These are phyloP conservation scores for Brachionus manjavacas DNA, from an alignment of 1,140 invertebrate species.

Conservation along the genomic window DNA sequence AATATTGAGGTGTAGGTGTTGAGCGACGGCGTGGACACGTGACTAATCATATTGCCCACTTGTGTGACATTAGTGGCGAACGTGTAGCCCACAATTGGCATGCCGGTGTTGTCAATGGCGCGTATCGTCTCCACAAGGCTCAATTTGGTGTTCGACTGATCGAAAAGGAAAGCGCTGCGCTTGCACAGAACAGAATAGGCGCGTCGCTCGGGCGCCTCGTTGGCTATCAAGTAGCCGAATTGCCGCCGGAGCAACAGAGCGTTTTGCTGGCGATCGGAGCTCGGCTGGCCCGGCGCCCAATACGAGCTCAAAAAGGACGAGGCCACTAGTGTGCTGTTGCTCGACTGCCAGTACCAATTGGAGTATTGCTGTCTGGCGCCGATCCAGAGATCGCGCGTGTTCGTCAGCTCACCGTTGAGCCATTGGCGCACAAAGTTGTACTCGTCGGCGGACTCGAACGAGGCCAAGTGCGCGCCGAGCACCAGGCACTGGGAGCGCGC, in stretches of 20 bases:
- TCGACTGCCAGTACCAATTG: constrained; percentile 28
- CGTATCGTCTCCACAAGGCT: neutral
- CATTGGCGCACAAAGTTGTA: neutral
- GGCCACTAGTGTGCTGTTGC: neutral
- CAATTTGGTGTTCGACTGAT: neutral
- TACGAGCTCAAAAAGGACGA: neutral
- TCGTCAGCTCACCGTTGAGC: neutral
- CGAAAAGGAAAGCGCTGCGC: constrained; percentile 9
- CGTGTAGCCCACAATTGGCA: neutral
- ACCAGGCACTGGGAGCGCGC: constrained; percentile 12
- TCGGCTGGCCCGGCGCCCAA: neutral
- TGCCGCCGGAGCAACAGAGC: neutral
- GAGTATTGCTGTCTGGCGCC: constrained; percentile 24
- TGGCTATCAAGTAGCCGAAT: neutral
- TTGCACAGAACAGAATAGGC: constrained; percentile 16
- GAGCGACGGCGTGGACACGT: neutral
- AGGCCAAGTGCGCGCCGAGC: neutral
- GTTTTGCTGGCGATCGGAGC: neutral
- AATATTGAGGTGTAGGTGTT: neutral
- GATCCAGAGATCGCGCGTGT: neutral
- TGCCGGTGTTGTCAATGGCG: neutral
- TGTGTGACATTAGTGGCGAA: constrained; percentile 34
- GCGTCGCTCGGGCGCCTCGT: constrained; percentile 35
- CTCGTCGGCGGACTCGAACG: neutral
- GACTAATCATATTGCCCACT: neutral